These are phyloP conservation scores for Nasua narica DNA, from an alignment of 2,797 vertebrate species.

Conservation along the genomic window DNA sequence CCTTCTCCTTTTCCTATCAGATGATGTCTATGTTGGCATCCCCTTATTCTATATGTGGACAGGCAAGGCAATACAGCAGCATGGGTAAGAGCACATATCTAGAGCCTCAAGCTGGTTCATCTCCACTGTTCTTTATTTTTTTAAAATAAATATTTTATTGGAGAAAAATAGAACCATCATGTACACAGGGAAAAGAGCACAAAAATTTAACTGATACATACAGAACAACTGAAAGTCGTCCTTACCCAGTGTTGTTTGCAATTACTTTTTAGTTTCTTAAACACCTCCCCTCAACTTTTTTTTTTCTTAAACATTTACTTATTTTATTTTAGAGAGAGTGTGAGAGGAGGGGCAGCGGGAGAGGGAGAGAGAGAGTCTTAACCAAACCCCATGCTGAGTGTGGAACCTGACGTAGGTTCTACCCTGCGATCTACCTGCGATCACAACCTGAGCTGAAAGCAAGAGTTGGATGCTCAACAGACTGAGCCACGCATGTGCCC, in stretches of 20 bases:
- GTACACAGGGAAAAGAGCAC: constrained; percentile 73
- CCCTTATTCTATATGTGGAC: background rate
- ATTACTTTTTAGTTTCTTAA: constrained; percentile 48
- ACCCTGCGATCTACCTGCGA: no score
- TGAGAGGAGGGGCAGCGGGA: background rate
- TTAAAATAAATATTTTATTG: constrained; percentile 80
- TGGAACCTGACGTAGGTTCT: no score
- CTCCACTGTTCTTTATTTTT: background rate
- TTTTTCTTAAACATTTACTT: background rate
- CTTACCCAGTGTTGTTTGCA: constrained; percentile 44
- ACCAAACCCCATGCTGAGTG: background rate
- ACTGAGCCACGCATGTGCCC: background rate
- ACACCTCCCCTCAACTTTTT: constrained; percentile 9
- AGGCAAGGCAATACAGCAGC: background rate
- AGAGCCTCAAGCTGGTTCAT: background rate
- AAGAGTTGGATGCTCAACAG: background rate
- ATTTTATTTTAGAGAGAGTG: background rate
- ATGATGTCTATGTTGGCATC: background rate
- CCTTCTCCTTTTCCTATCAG: background rate
- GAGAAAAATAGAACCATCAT: constrained; percentile 71
- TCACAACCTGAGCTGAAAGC: background rate
- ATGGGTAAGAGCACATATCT: background rate
- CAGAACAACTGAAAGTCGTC: constrained; percentile 72
- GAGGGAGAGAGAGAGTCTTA: background rate
- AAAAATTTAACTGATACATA: constrained; percentile 73